Conservation (phyloP, 2,113 vertebrate genomes). For the Petrocephalus zakoni region DNA sequence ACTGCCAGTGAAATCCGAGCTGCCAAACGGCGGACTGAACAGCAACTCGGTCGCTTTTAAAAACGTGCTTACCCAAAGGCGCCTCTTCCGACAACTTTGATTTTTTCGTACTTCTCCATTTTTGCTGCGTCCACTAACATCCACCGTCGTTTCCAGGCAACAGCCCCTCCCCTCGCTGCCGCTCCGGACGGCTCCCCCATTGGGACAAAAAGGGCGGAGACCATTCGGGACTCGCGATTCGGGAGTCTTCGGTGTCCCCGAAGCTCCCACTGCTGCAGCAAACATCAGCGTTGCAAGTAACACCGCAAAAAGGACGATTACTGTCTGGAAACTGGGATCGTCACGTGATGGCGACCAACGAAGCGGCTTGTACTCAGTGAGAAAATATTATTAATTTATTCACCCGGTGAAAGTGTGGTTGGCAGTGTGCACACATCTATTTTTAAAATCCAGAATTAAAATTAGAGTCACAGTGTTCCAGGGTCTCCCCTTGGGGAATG, state of each 20-base stretch:
- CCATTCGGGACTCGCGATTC: not conserved
- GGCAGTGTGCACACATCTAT: not conserved
- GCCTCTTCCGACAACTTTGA: constrained; percentile 92
- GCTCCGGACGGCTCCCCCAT: constrained; percentile 40
- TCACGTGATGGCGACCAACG: not conserved
- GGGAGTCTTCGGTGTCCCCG: too few species aligned
- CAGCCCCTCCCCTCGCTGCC: constrained; percentile 37
- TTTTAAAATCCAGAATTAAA: not conserved
- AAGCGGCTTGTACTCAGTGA: not conserved
- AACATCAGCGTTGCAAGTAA: not conserved
- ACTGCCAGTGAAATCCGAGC: not conserved
- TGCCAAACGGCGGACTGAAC: not conserved
- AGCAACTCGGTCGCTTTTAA: not conserved
- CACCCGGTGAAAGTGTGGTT: not conserved
- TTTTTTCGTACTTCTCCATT: constrained; percentile 98
- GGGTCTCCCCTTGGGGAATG: not conserved
- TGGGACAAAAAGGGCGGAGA: constrained; percentile 44
- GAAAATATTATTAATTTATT: not conserved
- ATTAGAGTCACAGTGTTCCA: not conserved
- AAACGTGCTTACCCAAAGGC: constrained; percentile 81
- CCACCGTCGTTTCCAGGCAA: constrained; percentile 64
- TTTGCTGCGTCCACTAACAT: constrained; percentile 37
- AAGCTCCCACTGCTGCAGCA: too few species aligned
- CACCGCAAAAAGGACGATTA: not conserved
- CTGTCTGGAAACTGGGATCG: not conserved